phyloP scores from a whole-genome alignment of 2,888 invertebrate genomes.

The Myopa tessellatipennis region DNA sequence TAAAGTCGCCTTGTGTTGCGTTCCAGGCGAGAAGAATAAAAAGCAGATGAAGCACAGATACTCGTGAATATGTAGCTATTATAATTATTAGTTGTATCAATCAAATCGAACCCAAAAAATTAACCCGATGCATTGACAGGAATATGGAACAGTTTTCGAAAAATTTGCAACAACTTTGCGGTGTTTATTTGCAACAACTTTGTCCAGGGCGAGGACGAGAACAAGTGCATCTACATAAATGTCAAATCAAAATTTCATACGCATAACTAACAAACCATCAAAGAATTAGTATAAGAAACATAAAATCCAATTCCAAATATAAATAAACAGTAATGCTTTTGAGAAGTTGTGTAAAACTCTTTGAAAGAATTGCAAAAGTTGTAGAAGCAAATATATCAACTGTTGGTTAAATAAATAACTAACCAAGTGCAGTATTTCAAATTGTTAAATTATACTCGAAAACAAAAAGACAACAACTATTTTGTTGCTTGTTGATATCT shows the following conservation, averaged over 20 bases:
- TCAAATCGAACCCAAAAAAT: background rate
- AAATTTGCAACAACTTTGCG: too few species aligned
- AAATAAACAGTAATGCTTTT: conserved; percentile 25
- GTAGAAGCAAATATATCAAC: background rate
- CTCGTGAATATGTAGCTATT: background rate
- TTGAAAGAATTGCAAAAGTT: conserved; percentile 21
- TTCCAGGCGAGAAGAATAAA: conserved; percentile 3
- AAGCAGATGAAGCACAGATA: background rate
- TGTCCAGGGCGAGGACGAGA: background rate
- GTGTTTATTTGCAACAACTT: background rate
- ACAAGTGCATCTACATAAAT: conserved; percentile 9
- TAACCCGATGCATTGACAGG: background rate
- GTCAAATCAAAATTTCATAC: conserved; percentile 34
- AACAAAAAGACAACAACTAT: conserved; percentile 23
- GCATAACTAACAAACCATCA: conserved; percentile 18
- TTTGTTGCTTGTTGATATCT: background rate
- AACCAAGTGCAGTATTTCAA: conserved; percentile 38
- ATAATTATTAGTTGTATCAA: background rate
- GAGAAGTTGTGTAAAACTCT: conserved; percentile 8
- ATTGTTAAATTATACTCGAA: conserved; percentile 16
- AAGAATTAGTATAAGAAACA: background rate
- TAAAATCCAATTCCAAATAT: background rate
- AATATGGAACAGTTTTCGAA: background rate
- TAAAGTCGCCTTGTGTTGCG: conserved; percentile 23
- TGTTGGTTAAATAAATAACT: conserved; percentile 24